Evolutionary conservation across 2,797 vertebrate genomes (phyloP).

Genomic region (Xyrichtys novacula): DNA sequence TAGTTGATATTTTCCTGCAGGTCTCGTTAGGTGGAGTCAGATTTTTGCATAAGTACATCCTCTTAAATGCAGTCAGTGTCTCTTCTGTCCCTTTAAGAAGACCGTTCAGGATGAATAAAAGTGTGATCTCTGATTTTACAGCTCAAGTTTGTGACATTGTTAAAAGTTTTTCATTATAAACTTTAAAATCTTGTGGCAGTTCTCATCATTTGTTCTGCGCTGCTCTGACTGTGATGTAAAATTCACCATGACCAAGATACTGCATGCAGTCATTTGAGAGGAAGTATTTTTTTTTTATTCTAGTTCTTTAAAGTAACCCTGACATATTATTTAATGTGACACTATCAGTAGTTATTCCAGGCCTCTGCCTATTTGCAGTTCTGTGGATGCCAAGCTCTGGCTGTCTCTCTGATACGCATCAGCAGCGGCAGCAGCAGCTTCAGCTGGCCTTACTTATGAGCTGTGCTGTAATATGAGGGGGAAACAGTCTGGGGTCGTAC

Average conservation of each 20-base stretch:
- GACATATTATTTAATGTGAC: slow-evolving; percentile 74
- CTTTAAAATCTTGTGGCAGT: not conserved
- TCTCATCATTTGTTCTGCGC: slow-evolving; percentile 14
- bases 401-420: slow-evolving; percentile 73
- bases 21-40: slow-evolving; percentile 14
- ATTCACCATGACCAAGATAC: slow-evolving; percentile 31
- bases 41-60: not conserved
- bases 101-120: slow-evolving; percentile 9
- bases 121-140: not conserved
- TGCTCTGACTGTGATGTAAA: slow-evolving; percentile 21
- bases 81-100: not conserved
- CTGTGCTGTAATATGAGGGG: slow-evolving; percentile 39
- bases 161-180: not conserved
- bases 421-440: slow-evolving; percentile 62
- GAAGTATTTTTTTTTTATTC: slow-evolving; percentile 28
- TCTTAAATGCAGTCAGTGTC: slow-evolving; percentile 2
- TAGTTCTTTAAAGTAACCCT: slow-evolving; percentile 52
- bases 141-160: slow-evolving; percentile 18
- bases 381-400: slow-evolving; percentile 65
- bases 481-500: slow-evolving; percentile 16
- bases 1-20: slow-evolving; percentile 27
- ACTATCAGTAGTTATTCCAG: slow-evolving; percentile 71
- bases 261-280: slow-evolving; percentile 30
- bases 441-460: slow-evolving; percentile 23
- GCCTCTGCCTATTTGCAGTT: slow-evolving; percentile 66